Evolutionary conservation across 1,140 invertebrate species (phyloP), one percentile per base, ranked within the genome.

Genomic region (Heliconius hermathena): DNA sequence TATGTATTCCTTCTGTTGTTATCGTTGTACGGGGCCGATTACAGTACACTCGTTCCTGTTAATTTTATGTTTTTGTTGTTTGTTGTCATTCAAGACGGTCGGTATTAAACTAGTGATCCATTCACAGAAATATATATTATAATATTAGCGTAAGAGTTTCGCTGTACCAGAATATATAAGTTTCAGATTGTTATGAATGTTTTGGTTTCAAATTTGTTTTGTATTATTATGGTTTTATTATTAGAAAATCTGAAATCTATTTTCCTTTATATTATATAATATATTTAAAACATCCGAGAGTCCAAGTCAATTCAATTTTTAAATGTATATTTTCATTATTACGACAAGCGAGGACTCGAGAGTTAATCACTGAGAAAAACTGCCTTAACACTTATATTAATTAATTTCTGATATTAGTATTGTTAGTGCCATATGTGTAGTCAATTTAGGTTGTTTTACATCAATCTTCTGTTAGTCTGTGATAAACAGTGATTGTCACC

Each of bases 401-500:
- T 79, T 85, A 83, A 79, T 83, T 87, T 89, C 86, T 84, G 84
- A 78, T 84, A 86, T 90, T 91, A 91, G 92, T 85, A 78, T 82
- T 89, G 60, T 77, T 94, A 94, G 92, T 94, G 92, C 92, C 92
- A 94, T 94, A 92, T 84, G 86, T 85, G 91, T 93, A 94, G 91
- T 90, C 85, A 87, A 86, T 86, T 83, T 93, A 88, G 89, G 89
- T 90, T 87, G 77, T 87, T 90, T 91, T 87, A 89, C 89, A 85
- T 87, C 60, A 60, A 60, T 60, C 22, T 93, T 94, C 87, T 88
- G 90, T 93, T 94, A 94, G 93, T 90, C 93, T 94, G 93, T 94
- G 93, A 94, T 94, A 93, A 81, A 81, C 81, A 83, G 84, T 87
- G 86, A 89, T 88, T 88, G 88, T 91, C 87, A 88, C 89, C 87